Conservation (phyloP, 1,140 invertebrate species). For the Drosophila orena region DNA sequence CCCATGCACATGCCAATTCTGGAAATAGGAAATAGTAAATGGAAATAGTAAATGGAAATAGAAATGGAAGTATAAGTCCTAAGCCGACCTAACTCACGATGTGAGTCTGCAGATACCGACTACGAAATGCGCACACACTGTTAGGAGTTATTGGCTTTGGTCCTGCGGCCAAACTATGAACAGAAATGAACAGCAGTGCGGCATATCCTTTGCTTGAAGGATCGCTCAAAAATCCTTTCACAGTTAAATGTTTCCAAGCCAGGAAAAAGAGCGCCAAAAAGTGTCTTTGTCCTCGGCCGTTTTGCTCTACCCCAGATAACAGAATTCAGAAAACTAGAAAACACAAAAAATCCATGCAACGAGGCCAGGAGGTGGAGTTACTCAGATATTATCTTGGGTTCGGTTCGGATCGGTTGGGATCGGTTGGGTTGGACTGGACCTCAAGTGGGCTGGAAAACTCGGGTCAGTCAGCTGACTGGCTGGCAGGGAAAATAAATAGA, state of each 20-base stretch:
- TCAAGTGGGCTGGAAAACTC: conserved; percentile 56
- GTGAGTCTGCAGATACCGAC: conserved; percentile 62
- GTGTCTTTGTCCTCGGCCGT: conserved; percentile 38
- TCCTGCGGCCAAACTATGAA: conserved; percentile 28
- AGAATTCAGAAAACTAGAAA: conserved; percentile 5
- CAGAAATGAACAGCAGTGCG: conserved; percentile 62
- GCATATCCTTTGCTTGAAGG: conserved; percentile 70
- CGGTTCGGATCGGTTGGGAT: conserved; percentile 14
- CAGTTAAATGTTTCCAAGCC: conserved; percentile 51
- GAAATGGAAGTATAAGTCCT: conserved; percentile 47
- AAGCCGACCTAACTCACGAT: conserved; percentile 67
- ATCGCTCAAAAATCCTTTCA: conserved; percentile 61
- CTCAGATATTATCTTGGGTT: conserved; percentile 66
- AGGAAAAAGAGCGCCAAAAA: conserved; percentile 77
- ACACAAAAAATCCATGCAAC: conserved; percentile 19
- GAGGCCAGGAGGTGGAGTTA: conserved; percentile 15
- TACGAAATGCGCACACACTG: conserved; percentile 73
- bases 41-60: conserved; percentile 17
- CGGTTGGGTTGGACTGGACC: conserved; percentile 51
- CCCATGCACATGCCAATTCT: conserved; percentile 70
- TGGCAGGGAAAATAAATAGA: conserved; percentile 43
- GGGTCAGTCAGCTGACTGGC: conserved; percentile 69
- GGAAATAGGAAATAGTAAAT: conserved; percentile 34
- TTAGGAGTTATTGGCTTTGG: conserved; percentile 64
- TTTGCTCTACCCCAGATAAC: conserved; percentile 51